Evolutionary conservation across 2,113 vertebrate species (phyloP), one percentile per base, ranked within the genome.

Genomic region (Thymallus thymallus): DNA sequence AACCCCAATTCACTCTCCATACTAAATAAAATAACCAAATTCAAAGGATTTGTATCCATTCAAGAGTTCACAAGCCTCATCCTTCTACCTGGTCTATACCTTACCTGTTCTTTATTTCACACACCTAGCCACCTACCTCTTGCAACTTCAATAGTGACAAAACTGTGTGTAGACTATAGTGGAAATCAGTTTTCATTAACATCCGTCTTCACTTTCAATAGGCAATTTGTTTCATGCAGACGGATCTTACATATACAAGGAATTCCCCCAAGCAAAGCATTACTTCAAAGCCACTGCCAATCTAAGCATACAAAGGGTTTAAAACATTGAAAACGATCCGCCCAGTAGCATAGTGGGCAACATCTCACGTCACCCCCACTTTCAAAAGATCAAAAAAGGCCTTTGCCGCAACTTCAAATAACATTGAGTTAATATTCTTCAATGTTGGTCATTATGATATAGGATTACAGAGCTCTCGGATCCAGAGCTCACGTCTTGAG

Each of bases 401-500:
- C 71, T 83, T 82, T 77, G 82, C 92, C 89, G 92, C 92, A 93
- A 93, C 90, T 91, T 83, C 91, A 92, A 10, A 90, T 91, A 89
- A 93, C 90, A 91, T 89, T 81, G 84, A 89, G 83, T 80, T 76
- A 90, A 84, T 88, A 23, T 60, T 23, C 87, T 65, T 85, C 90
- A 81, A 90, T 87, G 93, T 88, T 90, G 91, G 90, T 90, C 88
- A 75, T 73, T 81, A 22, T 86, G 82, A 73, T 45, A 74, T 76
- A 83, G 84, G 83, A 88, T 73, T 84, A 67, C 76, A 66, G 72
- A 91, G 92, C 90, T 86, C 84, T 88, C 88, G 90, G 92, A 93
- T 93, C 93, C 91, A 90, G 93, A 86, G 80, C 91, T 93, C 91
- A 91, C 86, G 87, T 93, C 91, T 93, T 84, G 90, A 91, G 92